A percentile compares a stretch with the other conserved stretches of the same genome.
Evolutionary conservation across 2,888 invertebrate species (phyloP).

Genomic region (Tachina lurida): DNA sequence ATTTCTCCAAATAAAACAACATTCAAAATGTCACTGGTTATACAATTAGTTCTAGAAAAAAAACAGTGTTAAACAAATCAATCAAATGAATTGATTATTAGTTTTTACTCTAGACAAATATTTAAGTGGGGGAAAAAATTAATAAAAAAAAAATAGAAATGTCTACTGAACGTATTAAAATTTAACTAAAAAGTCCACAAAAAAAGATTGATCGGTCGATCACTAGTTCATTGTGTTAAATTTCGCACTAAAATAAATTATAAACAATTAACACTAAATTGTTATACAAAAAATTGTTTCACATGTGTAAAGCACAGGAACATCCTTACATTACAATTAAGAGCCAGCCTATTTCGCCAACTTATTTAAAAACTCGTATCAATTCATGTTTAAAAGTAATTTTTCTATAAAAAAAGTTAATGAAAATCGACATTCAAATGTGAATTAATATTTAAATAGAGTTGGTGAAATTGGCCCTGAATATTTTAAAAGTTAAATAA

Average conservation of each 20-base stretch:
- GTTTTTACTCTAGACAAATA: constrained; percentile 29
- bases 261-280: constrained; percentile 34
- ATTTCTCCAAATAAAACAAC: too few species aligned
- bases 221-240: constrained; percentile 22
- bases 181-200: not conserved
- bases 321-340: constrained; percentile 29
- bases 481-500: too few species aligned
- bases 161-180: not conserved
- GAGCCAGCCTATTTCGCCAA: too few species aligned
- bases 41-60: constrained; percentile 4
- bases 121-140: not conserved
- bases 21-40: not conserved
- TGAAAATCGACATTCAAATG: too few species aligned
- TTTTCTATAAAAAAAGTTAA: too few species aligned
- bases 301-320: not conserved
- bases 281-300: constrained; percentile 31
- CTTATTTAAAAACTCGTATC: too few species aligned
- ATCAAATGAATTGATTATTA: constrained; percentile 1
- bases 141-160: constrained; percentile 11
- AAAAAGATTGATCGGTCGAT: not conserved
- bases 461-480: too few species aligned
- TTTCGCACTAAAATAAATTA: constrained; percentile 34
- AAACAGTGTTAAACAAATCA: not conserved
- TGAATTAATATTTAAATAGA: too few species aligned
- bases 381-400: too few species aligned